Percentiles rank a stretch among this genome's conserved stretches.
phyloP scores from a whole-genome alignment of 2,888 invertebrate species.

The Sympetrum striolatum region DNA sequence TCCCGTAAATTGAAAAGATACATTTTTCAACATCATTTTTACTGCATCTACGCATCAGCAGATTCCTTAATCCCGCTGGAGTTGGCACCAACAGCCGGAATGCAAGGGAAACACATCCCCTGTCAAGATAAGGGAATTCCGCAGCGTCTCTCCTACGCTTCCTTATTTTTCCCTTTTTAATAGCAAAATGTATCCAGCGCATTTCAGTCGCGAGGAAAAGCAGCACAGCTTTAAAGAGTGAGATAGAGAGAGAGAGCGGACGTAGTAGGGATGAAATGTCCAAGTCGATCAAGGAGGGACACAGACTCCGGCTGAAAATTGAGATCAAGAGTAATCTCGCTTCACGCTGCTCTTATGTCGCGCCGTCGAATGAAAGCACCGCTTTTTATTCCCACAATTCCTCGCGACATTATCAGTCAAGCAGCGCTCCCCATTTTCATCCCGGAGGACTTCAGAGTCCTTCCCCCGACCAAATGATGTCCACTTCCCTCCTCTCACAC shows the following conservation, averaged over 20 bases:
- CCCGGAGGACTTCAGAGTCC: not conserved
- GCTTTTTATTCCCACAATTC: slow-evolving; percentile 8
- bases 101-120: too few species aligned
- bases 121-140: too few species aligned
- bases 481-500: not conserved
- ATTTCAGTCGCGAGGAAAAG: not conserved
- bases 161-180: too few species aligned
- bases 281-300: not conserved
- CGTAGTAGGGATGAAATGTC: not conserved
- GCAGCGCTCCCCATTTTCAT: not conserved
- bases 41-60: too few species aligned
- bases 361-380: not conserved
- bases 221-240: too few species aligned
- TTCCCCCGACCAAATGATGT: slow-evolving; percentile 2
- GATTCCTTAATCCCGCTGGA: too few species aligned
- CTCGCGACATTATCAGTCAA: not conserved
- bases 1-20: too few species aligned
- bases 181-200: too few species aligned
- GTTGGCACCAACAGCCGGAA: too few species aligned
- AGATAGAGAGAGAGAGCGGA: too few species aligned
- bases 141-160: too few species aligned
- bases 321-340: slow-evolving; percentile 1
- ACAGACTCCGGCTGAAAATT: not conserved
- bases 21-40: too few species aligned
- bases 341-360: not conserved